phyloP scores from a whole-genome alignment of 2,888 invertebrate genomes.

The Germaria angustata region DNA sequence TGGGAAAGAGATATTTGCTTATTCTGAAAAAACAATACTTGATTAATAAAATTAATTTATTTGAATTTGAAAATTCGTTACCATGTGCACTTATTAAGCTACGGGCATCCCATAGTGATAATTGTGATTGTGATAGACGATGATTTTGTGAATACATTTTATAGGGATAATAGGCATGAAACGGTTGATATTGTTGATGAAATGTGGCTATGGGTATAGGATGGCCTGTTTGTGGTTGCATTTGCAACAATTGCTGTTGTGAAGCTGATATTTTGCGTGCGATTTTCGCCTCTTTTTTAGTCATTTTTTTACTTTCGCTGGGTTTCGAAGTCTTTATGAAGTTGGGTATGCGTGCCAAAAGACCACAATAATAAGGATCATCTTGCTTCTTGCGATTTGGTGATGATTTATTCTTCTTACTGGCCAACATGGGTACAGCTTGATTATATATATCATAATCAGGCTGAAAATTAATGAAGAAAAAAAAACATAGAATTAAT shows the following conservation, averaged over 20 bases:
- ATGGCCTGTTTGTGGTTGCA: slow-evolving; percentile 71
- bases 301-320: slow-evolving; percentile 68
- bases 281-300: slow-evolving; percentile 76
- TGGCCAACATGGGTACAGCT: slow-evolving; percentile 72
- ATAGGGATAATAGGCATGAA: slow-evolving; percentile 77
- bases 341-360: slow-evolving; percentile 85
- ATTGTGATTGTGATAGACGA: slow-evolving; percentile 78
- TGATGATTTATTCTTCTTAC: slow-evolving; percentile 71
- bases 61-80: slow-evolving; percentile 55
- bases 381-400: slow-evolving; percentile 81
- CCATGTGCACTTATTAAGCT: slow-evolving; percentile 79
- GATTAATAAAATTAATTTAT: background rate
- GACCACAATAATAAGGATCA: slow-evolving; percentile 86
- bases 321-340: slow-evolving; percentile 82
- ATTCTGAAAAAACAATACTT: slow-evolving; percentile 70
- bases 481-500: background rate
- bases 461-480: slow-evolving; percentile 71
- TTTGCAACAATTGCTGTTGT: slow-evolving; percentile 69
- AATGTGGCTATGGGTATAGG: slow-evolving; percentile 79
- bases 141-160: slow-evolving; percentile 78
- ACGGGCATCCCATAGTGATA: slow-evolving; percentile 79
- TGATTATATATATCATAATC: slow-evolving; percentile 77
- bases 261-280: slow-evolving; percentile 79
- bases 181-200: slow-evolving; percentile 73
- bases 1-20: slow-evolving; percentile 51